These are phyloP conservation scores for Podarcis raffonei DNA, from an alignment of 2,113 vertebrate species.

Conservation along the genomic window DNA sequence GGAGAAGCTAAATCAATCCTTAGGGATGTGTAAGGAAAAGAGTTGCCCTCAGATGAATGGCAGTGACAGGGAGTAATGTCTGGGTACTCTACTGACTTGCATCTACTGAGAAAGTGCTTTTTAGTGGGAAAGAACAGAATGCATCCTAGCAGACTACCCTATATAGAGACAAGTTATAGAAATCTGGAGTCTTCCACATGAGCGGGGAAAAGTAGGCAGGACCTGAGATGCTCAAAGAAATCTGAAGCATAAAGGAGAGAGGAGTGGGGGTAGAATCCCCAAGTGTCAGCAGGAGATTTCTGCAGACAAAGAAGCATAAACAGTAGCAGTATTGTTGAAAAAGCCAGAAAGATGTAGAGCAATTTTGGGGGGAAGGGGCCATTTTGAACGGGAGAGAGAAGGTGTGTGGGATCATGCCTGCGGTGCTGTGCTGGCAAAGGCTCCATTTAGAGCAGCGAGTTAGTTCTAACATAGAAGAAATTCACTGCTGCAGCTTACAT, in stretches of 20 bases:
- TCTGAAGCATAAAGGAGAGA: too few species aligned
- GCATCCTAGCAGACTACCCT: fast-evolving
- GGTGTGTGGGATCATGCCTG: not conserved
- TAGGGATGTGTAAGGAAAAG: too few species aligned
- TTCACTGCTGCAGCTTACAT: not conserved
- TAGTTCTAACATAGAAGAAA: too few species aligned
- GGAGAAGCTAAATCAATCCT: not conserved
- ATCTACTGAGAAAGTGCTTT: not conserved
- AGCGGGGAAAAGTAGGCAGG: not conserved
- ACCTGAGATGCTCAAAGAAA: not conserved
- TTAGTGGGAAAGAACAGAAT: not conserved
- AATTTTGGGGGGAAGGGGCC: too few species aligned
- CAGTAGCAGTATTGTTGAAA: not conserved
- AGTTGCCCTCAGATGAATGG: not conserved
- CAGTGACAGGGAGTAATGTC: not conserved
- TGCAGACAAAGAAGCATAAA: not conserved
- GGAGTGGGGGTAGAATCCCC: not conserved
- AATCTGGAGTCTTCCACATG: too few species aligned
- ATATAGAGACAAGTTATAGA: not conserved
- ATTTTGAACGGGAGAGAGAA: not conserved
- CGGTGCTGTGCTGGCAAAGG: not conserved
- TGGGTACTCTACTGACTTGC: not conserved
- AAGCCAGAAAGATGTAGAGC: fast-evolving
- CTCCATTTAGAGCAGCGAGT: too few species aligned
- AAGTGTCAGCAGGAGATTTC: not conserved